phyloP scores from a whole-genome alignment of 1,140 invertebrate genomes.

The Drosophila tsacasi region DNA sequence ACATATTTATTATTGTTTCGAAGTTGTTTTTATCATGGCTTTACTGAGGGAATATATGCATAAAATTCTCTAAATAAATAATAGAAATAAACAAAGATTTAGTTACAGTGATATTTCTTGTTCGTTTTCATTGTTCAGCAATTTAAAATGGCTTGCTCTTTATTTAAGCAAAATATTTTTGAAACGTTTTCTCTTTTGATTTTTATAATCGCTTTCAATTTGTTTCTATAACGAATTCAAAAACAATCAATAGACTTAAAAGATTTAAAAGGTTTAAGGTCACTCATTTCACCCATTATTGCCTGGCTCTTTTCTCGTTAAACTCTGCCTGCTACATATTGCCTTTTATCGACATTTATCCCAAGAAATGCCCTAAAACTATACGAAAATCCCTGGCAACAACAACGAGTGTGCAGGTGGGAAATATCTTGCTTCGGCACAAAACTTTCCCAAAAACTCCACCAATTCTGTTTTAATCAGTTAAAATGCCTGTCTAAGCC shows the following conservation, averaged over 20 bases:
- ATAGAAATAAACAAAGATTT: not conserved
- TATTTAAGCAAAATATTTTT: not conserved
- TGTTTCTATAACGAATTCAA: too few species aligned
- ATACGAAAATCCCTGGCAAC: constrained; percentile 1
- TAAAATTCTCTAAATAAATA: not conserved
- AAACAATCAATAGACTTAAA: not conserved
- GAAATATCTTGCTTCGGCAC: constrained; percentile 11
- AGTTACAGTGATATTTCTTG: too few species aligned
- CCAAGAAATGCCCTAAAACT: constrained; percentile 12
- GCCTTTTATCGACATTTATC: constrained; percentile 16
- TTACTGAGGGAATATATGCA: too few species aligned
- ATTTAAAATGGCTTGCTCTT: not conserved
- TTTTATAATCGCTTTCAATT: not conserved
- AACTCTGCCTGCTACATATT: not conserved
- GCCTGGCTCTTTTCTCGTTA: not conserved
- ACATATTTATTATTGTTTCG: constrained; percentile 13
- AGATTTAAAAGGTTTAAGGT: not conserved
- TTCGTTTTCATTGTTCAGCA: not conserved
- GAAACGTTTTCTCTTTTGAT: not conserved
- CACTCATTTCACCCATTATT: not conserved
- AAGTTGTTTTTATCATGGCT: not conserved
- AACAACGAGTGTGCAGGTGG: constrained; percentile 17
- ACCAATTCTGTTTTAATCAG: constrained; percentile 36
- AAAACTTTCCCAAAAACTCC: constrained; percentile 23
- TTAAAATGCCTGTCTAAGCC: constrained; percentile 55